Evolutionary conservation across 2,113 vertebrate species (phyloP), one percentile per base, ranked within the genome.

Genomic region (Pionites leucogaster): DNA sequence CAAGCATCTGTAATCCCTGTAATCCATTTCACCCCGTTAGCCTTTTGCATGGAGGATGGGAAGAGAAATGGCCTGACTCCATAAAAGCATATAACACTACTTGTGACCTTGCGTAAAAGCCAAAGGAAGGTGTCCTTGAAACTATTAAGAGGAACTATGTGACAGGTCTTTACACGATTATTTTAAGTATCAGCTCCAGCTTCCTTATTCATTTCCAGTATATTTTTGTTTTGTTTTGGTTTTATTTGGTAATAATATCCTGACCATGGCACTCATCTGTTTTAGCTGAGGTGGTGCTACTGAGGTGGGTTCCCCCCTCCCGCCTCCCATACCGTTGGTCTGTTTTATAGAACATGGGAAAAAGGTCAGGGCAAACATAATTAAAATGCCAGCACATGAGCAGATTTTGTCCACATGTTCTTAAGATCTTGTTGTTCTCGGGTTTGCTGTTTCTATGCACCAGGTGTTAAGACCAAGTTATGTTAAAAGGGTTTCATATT

Each of bases 321-420:
- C 33, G 24, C 33, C 14, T n/a, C 5, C 47, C 7, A 35, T 57
- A 90, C 76, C 42, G 57, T 86, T 93, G 90, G 65, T 89, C 95
- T 97, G 88, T 86, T 97, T 97, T 95, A 94, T 92, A 88, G 93
- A 96, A 95, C 86, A 94, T 79, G 83, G 88, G 86, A 82, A 96
- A 95, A 95, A 93, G 93, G 93, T 96, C 96, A 96, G 92, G 95
- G 88, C 93, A 96, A 90, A 80, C 86, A 94, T 84, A 97, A 96
- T 96, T 97, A 96, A 97, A 97, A 95, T 95, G 90, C 93, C 92
- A 95, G 96, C 92, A 91, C 92, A 89, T 33, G 92, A 93, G 90
- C 95, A 96, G 95, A 91, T 97, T 96, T 96, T 88, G 88, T 93
- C 93, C 96, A 97, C 95, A 96, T 97, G 95, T 96, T 95, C 93